Evolutionary conservation across 2,888 invertebrate species (phyloP).

Genomic region (Drosophila histrio): DNA sequence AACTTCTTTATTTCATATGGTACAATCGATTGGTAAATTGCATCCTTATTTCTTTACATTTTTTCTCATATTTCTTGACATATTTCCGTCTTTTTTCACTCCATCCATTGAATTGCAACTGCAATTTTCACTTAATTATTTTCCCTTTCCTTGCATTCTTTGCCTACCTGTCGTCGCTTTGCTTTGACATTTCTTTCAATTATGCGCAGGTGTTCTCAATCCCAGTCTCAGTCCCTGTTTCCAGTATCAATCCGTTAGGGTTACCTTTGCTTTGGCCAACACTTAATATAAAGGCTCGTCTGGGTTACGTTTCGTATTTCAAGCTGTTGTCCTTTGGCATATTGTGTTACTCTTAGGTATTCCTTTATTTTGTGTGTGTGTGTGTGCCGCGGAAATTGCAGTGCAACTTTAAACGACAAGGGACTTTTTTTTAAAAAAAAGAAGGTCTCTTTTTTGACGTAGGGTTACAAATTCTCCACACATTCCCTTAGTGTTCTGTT

Average conservation of each 20-base stretch:
- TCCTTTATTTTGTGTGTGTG: slow-evolving; percentile 3
- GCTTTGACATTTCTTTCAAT: slow-evolving; percentile 76
- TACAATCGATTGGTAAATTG: background rate
- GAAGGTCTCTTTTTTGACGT: background rate
- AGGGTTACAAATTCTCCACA: background rate
- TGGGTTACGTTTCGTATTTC: slow-evolving; percentile 57
- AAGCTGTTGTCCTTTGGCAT: slow-evolving; percentile 52
- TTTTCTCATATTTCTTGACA: background rate
- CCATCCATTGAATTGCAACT: slow-evolving; percentile 47
- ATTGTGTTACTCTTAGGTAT: slow-evolving; percentile 60
- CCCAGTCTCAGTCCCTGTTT: slow-evolving; percentile 1
- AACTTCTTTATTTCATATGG: background rate
- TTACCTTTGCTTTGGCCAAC: slow-evolving; percentile 2
- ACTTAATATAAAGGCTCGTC: slow-evolving; percentile 44
- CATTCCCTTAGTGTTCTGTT: background rate
- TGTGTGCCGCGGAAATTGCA: slow-evolving; percentile 47
- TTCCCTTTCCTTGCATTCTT: slow-evolving; percentile 19
- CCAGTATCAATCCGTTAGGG: slow-evolving; percentile 1
- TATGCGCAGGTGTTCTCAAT: slow-evolving; percentile 62
- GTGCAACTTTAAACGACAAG: slow-evolving; percentile 29
- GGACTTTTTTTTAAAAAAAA: background rate
- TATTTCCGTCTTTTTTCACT: background rate
- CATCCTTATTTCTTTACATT: background rate
- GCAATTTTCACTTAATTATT: slow-evolving; percentile 54
- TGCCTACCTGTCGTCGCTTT: slow-evolving; percentile 52